phyloP scores from a whole-genome alignment of 35 echinoderm and acorn worm genomes.

The Diadema setosum region DNA sequence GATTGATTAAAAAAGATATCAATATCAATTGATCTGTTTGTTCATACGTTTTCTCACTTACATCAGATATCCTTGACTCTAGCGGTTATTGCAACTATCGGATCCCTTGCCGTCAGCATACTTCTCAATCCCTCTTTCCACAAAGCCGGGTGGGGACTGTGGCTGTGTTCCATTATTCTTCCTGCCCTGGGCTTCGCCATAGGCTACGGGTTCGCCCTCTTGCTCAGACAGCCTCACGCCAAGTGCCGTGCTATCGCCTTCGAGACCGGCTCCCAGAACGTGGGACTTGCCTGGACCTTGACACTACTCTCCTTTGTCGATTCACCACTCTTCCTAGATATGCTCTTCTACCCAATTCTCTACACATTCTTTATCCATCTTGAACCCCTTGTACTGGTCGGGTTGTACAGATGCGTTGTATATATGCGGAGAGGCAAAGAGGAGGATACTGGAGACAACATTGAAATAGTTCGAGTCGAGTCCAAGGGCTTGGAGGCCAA shows the following conservation, averaged over 20 bases:
- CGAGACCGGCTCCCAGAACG: slow-evolving; percentile 84
- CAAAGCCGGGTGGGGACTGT: slow-evolving; percentile 55
- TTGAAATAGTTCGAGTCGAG: too few species aligned
- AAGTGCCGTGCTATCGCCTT: slow-evolving; percentile 82
- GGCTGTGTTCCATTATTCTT: slow-evolving; percentile 42
- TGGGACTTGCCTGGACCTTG: slow-evolving; percentile 64
- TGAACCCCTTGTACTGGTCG: slow-evolving; percentile 24
- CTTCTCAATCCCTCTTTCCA: slow-evolving; percentile 56
- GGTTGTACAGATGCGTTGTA: too few species aligned
- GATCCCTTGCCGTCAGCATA: neutral
- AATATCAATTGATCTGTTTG: too few species aligned
- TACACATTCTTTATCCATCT: slow-evolving; percentile 28
- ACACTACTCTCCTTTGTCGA: slow-evolving; percentile 54
- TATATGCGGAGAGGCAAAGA: too few species aligned
- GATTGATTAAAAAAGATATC: too few species aligned
- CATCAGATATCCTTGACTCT: too few species aligned
- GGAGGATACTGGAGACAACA: too few species aligned
- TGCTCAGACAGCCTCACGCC: slow-evolving; percentile 49
- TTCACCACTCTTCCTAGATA: slow-evolving; percentile 7
- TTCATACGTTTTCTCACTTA: too few species aligned
- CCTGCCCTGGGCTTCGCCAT: slow-evolving; percentile 44
- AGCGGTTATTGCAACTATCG: too few species aligned
- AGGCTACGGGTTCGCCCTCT: slow-evolving; percentile 48
- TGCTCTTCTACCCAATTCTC: slow-evolving; percentile 58
- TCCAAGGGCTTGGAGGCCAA: too few species aligned